A percentile compares a stretch with the other conserved stretches of the same genome.
These are phyloP conservation scores for Aphodius sticticus DNA, from an alignment of 2,888 invertebrate species.

Conservation along the genomic window DNA sequence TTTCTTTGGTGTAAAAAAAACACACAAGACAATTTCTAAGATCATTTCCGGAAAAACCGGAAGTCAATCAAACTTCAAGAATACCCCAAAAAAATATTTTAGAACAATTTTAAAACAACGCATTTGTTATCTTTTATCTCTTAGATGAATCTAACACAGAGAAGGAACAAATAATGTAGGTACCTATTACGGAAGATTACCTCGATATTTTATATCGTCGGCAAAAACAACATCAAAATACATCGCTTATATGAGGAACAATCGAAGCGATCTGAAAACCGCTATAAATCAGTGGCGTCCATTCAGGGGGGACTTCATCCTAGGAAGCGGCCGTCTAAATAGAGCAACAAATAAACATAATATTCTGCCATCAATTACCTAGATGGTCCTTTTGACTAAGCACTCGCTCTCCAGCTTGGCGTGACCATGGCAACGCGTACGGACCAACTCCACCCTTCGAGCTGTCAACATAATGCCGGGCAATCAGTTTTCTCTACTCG, in stretches of 20 bases:
- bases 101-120: too few species aligned
- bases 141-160: too few species aligned
- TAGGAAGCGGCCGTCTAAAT: constrained; percentile 14
- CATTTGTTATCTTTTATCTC: too few species aligned
- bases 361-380: constrained; percentile 19
- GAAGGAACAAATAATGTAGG: neutral
- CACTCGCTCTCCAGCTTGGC: neutral
- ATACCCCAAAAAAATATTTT: too few species aligned
- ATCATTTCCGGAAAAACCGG: too few species aligned
- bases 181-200: neutral
- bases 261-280: constrained; percentile 6
- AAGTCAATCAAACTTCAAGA: too few species aligned
- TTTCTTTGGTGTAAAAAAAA: too few species aligned
- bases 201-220: neutral
- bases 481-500: neutral
- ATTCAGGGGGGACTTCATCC: neutral
- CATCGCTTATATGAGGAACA: constrained; percentile 9
- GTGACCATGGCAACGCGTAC: constrained; percentile 11
- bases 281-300: constrained; percentile 21
- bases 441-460: neutral
- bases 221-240: constrained; percentile 18
- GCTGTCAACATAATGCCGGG: neutral
- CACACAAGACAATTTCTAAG: too few species aligned
- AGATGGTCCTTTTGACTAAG: constrained; percentile 17
- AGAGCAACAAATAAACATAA: constrained; percentile 26